Evolutionary conservation across 2,113 vertebrate species (phyloP), one percentile per base, ranked within the genome.

Genomic region (Heterocephalus glaber): DNA sequence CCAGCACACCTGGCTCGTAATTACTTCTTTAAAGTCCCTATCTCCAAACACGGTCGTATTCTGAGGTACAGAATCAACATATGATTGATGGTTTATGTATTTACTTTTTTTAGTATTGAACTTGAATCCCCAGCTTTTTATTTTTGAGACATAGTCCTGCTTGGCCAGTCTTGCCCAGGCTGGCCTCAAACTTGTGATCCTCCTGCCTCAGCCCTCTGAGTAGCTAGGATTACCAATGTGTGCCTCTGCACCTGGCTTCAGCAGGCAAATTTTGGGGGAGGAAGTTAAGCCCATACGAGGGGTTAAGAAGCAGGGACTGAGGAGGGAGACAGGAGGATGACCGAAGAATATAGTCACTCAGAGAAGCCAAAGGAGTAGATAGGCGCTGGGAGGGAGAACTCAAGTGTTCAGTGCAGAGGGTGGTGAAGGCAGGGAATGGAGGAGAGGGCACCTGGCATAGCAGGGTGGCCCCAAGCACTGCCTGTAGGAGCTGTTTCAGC

Each of bases 351-450:
- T 1, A 2, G 44, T 41, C 17, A 38, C 44, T 63, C 41, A 49
- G 68, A 83, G 86, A 74, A 52, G 33, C 52, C 1, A 2, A n/a
- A 54, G 76, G n/a, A 56, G 26, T 24, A 65, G 56, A n/a, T 68
- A n/a, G 70, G 54, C 38, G 47, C 41, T 12, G 17, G 49, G 30
- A 47, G 14, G 28, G 47, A 38, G n/a, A 47, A 13, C 26, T 2
- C 44, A 13, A 2, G 49, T 41, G 19, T 49, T 38, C 19, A 0
- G 0, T 41, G 4, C 2, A 60, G 5, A 44, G 17, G 54, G 38
- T 26, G 8, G 47, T 38, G 7, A 70, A 81, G 74, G 30, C 0
- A 41, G 14, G 20, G 61, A 16, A 1, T 20, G 13, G 56, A 49
- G 76, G 74, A 17, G 49, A 26, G 68, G 70, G 13, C 20, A 0